phyloP scores from a whole-genome alignment of 2,888 invertebrate species.

The Leptopilina drosophilae region DNA sequence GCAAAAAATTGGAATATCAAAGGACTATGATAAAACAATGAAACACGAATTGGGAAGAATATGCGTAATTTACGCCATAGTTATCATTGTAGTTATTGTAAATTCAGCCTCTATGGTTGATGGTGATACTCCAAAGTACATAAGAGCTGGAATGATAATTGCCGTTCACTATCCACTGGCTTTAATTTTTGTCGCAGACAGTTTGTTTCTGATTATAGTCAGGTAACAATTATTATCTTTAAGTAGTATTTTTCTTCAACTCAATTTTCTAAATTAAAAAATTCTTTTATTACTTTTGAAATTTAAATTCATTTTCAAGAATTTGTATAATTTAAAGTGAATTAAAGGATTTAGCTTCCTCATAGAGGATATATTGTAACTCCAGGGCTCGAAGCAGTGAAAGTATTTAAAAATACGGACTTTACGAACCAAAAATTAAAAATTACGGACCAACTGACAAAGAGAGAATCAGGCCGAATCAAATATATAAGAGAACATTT shows the following conservation, averaged over 20 bases:
- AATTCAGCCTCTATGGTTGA: neutral
- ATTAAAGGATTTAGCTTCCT: neutral
- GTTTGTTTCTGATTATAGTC: slow-evolving; percentile 57
- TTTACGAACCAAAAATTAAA: no score
- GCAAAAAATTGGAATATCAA: slow-evolving; percentile 57
- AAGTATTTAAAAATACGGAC: no score
- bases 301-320: no score
- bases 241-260: neutral
- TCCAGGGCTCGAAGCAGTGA: no score
- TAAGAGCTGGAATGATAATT: slow-evolving; percentile 31
- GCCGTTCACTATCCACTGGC: slow-evolving; percentile 48
- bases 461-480: no score
- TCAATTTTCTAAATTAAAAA: no score
- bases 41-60: neutral
- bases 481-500: no score
- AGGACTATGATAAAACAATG: slow-evolving; percentile 44
- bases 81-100: neutral
- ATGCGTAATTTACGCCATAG: neutral
- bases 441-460: no score
- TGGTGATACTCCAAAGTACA: neutral
- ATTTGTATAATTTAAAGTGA: no score
- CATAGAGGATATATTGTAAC: no score
- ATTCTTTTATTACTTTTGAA: no score
- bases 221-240: slow-evolving; percentile 50
- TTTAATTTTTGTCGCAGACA: slow-evolving; percentile 48